Evolutionary conservation across 2,113 vertebrate genomes (phyloP), one percentile per base, ranked within the genome.

Genomic region (Poeciliopsis retropinna): DNA sequence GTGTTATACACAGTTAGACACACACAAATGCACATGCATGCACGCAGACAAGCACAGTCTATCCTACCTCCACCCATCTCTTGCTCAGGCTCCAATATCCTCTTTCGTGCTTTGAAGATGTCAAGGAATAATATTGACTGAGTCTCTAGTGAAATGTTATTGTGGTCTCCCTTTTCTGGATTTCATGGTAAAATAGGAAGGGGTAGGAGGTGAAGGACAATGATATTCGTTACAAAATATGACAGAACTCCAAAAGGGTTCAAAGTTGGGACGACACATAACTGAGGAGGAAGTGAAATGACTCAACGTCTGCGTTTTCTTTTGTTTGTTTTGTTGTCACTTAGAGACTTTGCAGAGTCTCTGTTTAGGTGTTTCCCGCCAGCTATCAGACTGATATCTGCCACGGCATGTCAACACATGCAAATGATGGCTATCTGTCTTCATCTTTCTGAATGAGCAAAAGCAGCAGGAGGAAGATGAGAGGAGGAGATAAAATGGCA

Each of bases 111-210:
- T 91, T 92, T 94, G 91, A 93, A 93, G 92, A 93, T 78, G 76
- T 76, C 51, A 28, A 85, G 85, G 72, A 92, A 92, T 91, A 89
- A 93, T 92, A 93, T 91, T 86, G 92, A 92, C 87, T 47, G 81
- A 91, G 91, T 90, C 89, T 87, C 85, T 73, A 76, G 79, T 91
- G 83, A 93, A 87, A 92, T 89, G 87, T 88, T 93, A 89, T 91
- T 93, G 89, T 82, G 89, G 93, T 94, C 90, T 91, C 78, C 72
- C 73, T 89, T 85, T n/a, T 87, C 83, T 75, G 85, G 88, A 90
- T 75, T 60, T 92, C 83, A 85, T 75, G 78, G 80, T 79, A 83
- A 84, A 82, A 87, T 9, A 44, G 67, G 68, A 75, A 63, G 41
- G 75, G 64, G 30, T 62, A 67, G 67, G 65, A 72, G 73, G 17